These are phyloP conservation scores for Ganaspis brasiliensis DNA, from an alignment of 2,888 invertebrate genomes.

Conservation along the genomic window DNA sequence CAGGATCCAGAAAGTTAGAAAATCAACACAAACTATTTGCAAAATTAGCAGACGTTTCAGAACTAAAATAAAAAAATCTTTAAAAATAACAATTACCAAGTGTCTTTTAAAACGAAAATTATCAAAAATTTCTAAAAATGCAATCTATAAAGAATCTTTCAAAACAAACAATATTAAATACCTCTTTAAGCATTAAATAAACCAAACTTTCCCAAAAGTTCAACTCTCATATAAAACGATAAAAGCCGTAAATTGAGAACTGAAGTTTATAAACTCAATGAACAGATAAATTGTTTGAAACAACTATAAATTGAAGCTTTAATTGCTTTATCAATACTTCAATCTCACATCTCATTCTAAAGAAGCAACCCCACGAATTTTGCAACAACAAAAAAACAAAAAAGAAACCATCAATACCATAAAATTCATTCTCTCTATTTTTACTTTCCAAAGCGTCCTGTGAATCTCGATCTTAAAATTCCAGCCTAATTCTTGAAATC, in stretches of 20 bases:
- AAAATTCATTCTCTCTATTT: not conserved
- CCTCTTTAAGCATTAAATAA: no score
- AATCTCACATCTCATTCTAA: not conserved
- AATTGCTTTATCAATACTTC: conserved; percentile 9
- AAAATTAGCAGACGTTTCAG: no score
- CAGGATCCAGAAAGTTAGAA: no score
- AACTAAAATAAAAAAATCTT: no score
- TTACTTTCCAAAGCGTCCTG: not conserved
- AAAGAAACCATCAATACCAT: not conserved
- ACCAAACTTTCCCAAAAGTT: not conserved
- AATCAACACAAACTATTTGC: no score
- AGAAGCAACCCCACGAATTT: not conserved
- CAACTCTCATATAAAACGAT: not conserved
- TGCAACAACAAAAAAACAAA: not conserved
- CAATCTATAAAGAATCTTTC: no score
- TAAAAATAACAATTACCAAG: no score
- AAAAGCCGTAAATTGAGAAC: conserved; percentile 4
- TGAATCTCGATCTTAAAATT: not conserved
- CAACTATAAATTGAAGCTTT: not conserved
- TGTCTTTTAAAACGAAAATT: no score
- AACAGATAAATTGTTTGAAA: not conserved
- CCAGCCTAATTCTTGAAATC: not conserved
- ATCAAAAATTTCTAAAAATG: no score
- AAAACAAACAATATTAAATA: no score
- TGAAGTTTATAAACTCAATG: conserved; percentile 3